Percentiles rank a stretch among this genome's conserved stretches.
Evolutionary conservation across 2,888 invertebrate species (phyloP).

Genomic region (Mythimna albipuncta): DNA sequence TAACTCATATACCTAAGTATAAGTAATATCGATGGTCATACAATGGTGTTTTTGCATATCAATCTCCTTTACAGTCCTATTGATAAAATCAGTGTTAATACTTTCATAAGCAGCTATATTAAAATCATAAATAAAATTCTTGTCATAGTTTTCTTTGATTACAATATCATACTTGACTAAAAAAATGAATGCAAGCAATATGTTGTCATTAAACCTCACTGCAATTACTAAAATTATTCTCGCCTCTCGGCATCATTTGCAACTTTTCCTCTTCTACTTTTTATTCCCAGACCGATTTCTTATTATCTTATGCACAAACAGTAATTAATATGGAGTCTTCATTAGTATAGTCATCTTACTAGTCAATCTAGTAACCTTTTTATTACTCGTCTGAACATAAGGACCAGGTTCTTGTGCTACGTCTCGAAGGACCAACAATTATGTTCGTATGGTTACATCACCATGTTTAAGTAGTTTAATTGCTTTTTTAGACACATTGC

Average conservation of each 20-base stretch:
- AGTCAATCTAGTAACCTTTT: constrained; percentile 57
- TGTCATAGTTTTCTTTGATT: not conserved
- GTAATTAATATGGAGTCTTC: constrained; percentile 51
- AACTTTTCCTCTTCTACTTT: constrained; percentile 23
- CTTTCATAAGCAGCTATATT: not conserved
- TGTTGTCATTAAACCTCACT: not conserved
- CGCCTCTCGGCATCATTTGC: constrained; percentile 20
- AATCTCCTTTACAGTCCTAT: not conserved
- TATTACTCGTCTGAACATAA: constrained; percentile 24
- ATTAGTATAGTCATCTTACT: constrained; percentile 49
- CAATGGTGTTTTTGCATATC: not conserved
- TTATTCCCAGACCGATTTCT: constrained; percentile 4
- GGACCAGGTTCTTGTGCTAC: constrained; percentile 30
- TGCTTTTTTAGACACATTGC: constrained; percentile 27
- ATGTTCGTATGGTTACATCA: constrained; percentile 44
- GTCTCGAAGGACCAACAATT: constrained; percentile 36
- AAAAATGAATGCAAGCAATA: not conserved
- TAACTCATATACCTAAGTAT: no score
- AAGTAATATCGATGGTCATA: no score
- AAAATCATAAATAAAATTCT: no score
- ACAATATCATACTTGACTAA: not conserved
- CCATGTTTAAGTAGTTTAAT: constrained; percentile 30
- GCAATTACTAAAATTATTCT: constrained; percentile 25
- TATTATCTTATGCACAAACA: constrained; percentile 22
- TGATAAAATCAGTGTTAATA: not conserved